Base-by-base conservation (phyloP, 2,888 invertebrate genomes). In the Parnassius glacialis region DNA sequence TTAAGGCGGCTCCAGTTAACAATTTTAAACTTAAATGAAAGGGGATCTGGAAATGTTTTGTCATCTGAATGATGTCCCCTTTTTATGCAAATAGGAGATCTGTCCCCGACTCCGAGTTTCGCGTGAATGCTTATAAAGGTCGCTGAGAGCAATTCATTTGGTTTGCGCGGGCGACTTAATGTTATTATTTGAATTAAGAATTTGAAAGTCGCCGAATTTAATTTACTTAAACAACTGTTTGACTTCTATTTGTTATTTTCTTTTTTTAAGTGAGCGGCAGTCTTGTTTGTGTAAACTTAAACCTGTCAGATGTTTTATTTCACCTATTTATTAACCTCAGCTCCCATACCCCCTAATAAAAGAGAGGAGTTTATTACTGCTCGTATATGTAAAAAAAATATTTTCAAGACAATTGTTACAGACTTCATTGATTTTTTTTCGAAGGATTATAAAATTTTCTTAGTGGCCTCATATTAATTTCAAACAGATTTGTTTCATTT, bases 11-110 rank as follows among this genome's bases (percentile, higher is more conserved):
- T 68, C 72, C 66, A 74, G 79, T 81, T 80, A 83, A 87, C 87
- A 85, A 85, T 87, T 86, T 79, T 80, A 83, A 87, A 88, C 85
- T 88, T 84, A 81, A 90, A 88, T 87, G 85, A 84, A 85, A 87
- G 83, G 80, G 83, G 81, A 81, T 81, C 79, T 75, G 73, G 75
- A 71, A 83, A 84, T 87, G 85, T 87, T 88, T 87, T 84, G 87
- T 86, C 83, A 80, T 84, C 79, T 81, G 79, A 84, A 84, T 79
- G 79, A 80, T 80, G 82, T 74, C 75, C 80, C 84, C 87, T 87
- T 88, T 86, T 90, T 87, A 90, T 90, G 90, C 84, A 85, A 90
- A 90, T 89, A 76, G 64, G 70, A 79, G 79, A 83, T 84, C 80
- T 81, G 71, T 62, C 55, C 67, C 68, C 70, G 65, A 67, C 43